phyloP scores from a whole-genome alignment of 2,888 invertebrate species.

The Neuroscelio doddi region DNA sequence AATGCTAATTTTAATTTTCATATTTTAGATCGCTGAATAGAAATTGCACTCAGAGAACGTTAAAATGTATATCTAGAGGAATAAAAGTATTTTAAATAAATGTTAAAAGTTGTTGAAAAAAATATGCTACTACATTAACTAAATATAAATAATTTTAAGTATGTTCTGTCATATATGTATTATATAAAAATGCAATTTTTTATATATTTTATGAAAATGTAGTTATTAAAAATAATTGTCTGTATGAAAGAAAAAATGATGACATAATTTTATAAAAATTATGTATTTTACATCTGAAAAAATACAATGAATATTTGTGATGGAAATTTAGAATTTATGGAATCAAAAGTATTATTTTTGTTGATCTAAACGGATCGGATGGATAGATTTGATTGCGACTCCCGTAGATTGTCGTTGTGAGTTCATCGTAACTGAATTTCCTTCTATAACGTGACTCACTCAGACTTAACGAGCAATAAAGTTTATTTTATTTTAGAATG shows the following conservation, averaged over 20 bases:
- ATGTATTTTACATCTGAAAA: background rate
- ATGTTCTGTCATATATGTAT: too few relatives aligned
- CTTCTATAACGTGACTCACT: slow-evolving; percentile 15
- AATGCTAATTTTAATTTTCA: too few relatives aligned
- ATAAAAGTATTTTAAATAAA: too few relatives aligned
- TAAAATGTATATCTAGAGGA: too few relatives aligned
- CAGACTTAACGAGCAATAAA: slow-evolving; percentile 22
- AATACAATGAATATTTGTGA: background rate
- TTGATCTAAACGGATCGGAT: background rate
- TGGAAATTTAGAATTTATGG: background rate
- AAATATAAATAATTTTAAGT: too few relatives aligned
- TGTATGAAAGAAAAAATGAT: slow-evolving; percentile 7
- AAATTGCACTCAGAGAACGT: too few relatives aligned
- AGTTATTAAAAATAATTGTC: background rate
- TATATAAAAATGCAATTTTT: too few relatives aligned
- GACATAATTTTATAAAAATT: background rate
- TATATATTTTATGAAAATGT: too few relatives aligned
- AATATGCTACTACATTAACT: too few relatives aligned
- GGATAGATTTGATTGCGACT: slow-evolving; percentile 14
- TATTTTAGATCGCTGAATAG: too few relatives aligned
- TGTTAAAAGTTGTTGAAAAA: too few relatives aligned
- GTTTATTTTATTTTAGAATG: slow-evolving; percentile 16
- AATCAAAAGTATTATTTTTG: slow-evolving; percentile 11
- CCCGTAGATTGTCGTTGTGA: slow-evolving; percentile 13
- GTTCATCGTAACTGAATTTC: slow-evolving; percentile 19